These are phyloP conservation scores for Adineta ricciae DNA, from an alignment of 2,888 invertebrate genomes.

Conservation along the genomic window DNA sequence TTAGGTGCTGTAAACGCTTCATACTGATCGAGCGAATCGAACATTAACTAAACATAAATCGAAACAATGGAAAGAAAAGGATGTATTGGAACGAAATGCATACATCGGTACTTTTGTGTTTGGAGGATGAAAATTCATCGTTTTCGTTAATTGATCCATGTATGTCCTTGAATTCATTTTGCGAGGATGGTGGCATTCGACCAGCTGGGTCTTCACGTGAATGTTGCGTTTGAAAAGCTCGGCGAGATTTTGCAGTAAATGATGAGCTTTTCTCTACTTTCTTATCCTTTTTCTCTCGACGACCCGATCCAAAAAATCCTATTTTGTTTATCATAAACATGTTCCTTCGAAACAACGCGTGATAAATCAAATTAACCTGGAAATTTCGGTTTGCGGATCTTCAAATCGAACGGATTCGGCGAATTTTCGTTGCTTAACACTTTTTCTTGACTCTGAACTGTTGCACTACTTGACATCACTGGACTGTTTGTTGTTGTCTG, in stretches of 20 bases:
- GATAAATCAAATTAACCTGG: too few species aligned
- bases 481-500: background rate
- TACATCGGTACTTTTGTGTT: background rate
- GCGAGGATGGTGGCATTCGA: background rate
- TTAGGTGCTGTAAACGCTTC: too few species aligned
- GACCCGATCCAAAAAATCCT: background rate
- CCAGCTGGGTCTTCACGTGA: background rate
- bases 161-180: background rate
- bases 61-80: background rate
- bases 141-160: background rate
- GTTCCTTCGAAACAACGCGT: too few species aligned
- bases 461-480: too few species aligned
- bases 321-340: background rate
- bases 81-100: background rate
- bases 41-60: too few species aligned
- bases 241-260: background rate
- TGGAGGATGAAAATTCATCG: background rate
- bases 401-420: background rate
- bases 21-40: too few species aligned
- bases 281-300: background rate
- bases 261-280: background rate
- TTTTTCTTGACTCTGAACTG: background rate
- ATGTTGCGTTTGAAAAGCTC: background rate
- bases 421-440: background rate
- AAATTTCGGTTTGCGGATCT: background rate